A percentile compares a stretch with the other conserved stretches of the same genome.
Conservation (phyloP, 1,140 invertebrate species). For the Lasioglossum baleicum region DNA sequence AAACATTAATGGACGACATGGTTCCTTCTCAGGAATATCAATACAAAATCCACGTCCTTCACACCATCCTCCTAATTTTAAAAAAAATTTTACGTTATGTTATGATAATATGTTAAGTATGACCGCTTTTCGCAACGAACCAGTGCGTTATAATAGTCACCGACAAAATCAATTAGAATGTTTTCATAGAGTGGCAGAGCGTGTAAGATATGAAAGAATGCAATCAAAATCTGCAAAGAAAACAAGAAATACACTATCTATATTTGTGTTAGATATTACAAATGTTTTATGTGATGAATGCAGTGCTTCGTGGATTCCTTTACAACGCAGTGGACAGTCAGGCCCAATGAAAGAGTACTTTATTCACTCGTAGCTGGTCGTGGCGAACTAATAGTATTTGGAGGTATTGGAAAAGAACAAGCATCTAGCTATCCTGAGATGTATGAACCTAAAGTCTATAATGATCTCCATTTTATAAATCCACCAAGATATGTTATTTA, state of each 20-base stretch:
- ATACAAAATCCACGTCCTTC: conserved; percentile 46
- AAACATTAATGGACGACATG: conserved; percentile 87
- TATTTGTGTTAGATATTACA: conserved; percentile 93
- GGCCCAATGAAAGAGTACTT: conserved; percentile 93
- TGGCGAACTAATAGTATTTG: conserved; percentile 96
- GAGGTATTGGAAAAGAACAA: conserved; percentile 91
- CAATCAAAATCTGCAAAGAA: conserved; percentile 66
- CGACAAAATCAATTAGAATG: conserved; percentile 83
- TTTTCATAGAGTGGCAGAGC: conserved; percentile 83
- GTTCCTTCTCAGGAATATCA: conserved; percentile 78
- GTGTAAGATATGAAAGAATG: conserved; percentile 75
- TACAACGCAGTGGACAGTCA: conserved; percentile 82
- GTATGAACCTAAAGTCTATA: conserved; percentile 84
- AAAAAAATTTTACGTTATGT: conserved; percentile 70
- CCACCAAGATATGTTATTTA: conserved; percentile 88
- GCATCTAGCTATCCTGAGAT: conserved; percentile 75
- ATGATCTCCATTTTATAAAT: conserved; percentile 89
- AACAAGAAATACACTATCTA: conserved; percentile 83
- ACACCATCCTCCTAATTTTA: conserved; percentile 38
- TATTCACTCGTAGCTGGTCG: conserved; percentile 94
- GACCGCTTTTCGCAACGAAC: conserved; percentile 82
- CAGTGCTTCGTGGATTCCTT: conserved; percentile 88
- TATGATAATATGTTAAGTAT: conserved; percentile 81
- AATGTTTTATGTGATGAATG: conserved; percentile 84
- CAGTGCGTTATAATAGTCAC: conserved; percentile 77